Evolutionary conservation across 2,888 invertebrate species (phyloP).

Genomic region (Tetranychus truncatus): DNA sequence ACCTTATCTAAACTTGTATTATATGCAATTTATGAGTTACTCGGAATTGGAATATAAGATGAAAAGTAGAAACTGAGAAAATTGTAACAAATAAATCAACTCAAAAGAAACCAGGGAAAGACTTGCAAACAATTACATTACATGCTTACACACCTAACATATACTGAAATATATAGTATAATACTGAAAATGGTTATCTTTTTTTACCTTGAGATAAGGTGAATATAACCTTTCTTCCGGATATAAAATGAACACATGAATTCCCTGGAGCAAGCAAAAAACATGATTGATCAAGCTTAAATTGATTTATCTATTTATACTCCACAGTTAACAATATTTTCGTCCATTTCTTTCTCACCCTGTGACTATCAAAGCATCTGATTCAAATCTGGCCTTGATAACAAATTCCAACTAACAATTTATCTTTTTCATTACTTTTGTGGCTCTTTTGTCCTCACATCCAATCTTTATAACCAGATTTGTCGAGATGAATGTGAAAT

Average conservation of each 20-base stretch:
- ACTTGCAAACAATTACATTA: background rate
- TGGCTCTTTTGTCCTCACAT: no score
- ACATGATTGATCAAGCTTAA: background rate
- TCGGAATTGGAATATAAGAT: background rate
- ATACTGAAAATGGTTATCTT: no score
- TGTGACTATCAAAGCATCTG: no score
- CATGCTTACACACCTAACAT: no score
- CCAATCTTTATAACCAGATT: constrained; percentile 32
- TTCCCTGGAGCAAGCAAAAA: background rate
- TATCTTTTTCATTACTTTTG: no score
- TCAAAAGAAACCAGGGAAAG: background rate
- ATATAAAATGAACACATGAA: background rate
- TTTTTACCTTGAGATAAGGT: no score
- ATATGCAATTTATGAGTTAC: background rate
- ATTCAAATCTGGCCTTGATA: no score
- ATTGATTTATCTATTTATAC: background rate
- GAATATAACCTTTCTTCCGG: background rate
- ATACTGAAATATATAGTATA: no score
- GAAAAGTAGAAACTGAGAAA: background rate
- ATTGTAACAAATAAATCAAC: background rate
- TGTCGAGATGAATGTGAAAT: constrained; percentile 84
- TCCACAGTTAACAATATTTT: background rate
- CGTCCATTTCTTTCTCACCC: background rate
- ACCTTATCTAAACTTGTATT: background rate
- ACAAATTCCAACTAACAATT: no score